Conservation (phyloP, 1,140 invertebrate species). For the Coenobita brevimanus region DNA sequence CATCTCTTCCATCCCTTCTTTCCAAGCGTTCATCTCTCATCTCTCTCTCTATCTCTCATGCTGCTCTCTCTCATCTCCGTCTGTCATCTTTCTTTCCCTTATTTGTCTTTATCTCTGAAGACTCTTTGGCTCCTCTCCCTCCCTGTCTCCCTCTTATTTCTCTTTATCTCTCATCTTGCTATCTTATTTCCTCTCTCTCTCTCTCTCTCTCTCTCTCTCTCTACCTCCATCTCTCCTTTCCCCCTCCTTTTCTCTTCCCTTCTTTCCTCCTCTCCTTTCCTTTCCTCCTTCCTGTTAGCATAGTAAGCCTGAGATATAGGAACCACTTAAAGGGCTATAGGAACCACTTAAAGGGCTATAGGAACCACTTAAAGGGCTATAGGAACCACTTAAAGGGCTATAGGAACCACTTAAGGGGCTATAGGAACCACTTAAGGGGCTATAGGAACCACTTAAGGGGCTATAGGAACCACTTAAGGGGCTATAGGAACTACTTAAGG, state of each 20-base stretch:
- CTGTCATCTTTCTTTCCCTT: not conserved
- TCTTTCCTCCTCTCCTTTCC: not conserved
- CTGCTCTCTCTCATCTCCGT: not conserved
- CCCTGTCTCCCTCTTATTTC: not conserved
- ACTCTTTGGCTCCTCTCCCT: not conserved
- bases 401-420: too few species aligned
- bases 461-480: too few species aligned
- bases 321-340: too few species aligned
- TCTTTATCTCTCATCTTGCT: not conserved
- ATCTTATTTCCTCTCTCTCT: not conserved
- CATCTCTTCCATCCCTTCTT: not conserved
- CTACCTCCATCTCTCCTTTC: not conserved
- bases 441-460: too few species aligned
- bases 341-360: too few species aligned
- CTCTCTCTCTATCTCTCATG: not conserved
- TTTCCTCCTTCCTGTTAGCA: conserved; percentile 8
- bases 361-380: too few species aligned
- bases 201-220: not conserved
- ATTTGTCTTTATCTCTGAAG: not conserved
- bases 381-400: too few species aligned
- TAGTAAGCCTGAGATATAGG: too few species aligned
- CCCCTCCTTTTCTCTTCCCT: not conserved
- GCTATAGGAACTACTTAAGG: too few species aligned
- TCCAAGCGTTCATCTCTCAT: not conserved
- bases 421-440: too few species aligned